phyloP scores from a whole-genome alignment of 2,797 vertebrate genomes.

The Serranus cabrilla region DNA sequence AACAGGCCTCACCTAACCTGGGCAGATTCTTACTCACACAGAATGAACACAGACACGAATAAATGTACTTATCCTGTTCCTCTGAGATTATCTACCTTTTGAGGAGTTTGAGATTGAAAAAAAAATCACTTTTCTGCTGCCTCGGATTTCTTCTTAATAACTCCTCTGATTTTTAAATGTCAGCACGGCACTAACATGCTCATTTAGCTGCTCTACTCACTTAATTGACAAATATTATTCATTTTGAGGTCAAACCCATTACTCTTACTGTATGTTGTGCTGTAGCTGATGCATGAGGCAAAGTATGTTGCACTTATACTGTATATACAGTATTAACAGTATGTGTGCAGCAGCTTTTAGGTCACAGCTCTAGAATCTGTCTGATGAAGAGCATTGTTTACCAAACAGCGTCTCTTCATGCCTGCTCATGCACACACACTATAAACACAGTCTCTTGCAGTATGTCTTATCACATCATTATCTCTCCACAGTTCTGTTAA shows the following conservation, averaged over 20 bases:
- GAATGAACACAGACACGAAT: slow-evolving; percentile 38
- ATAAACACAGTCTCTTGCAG: slow-evolving; percentile 7
- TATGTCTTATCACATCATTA: slow-evolving; percentile 20
- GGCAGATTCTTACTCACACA: slow-evolving; percentile 31
- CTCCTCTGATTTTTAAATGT: slow-evolving; percentile 30
- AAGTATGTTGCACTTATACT: slow-evolving; percentile 32
- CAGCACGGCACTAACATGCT: slow-evolving; percentile 12
- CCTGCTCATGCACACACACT: slow-evolving; percentile 50
- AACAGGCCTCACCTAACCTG: slow-evolving; percentile 23
- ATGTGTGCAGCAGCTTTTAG: slow-evolving; percentile 46
- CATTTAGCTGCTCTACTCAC: slow-evolving; percentile 19
- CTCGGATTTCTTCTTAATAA: slow-evolving; percentile 43
- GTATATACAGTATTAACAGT: slow-evolving; percentile 31
- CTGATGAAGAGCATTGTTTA: slow-evolving; percentile 57
- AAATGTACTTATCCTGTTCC: slow-evolving; percentile 53
- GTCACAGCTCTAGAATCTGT: slow-evolving; percentile 42
- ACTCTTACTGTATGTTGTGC: slow-evolving; percentile 1
- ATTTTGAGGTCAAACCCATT: slow-evolving; percentile 20
- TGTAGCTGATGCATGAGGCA: slow-evolving; percentile 27
- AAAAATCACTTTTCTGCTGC: slow-evolving; percentile 40
- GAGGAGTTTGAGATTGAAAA: slow-evolving; percentile 39
- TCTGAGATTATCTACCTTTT: slow-evolving; percentile 63
- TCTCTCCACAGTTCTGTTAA: slow-evolving; percentile 23
- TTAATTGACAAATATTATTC: slow-evolving; percentile 24
- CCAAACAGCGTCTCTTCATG: slow-evolving; percentile 44